phyloP scores from a whole-genome alignment of 2,113 vertebrate genomes.

The Sturnus vulgaris region DNA sequence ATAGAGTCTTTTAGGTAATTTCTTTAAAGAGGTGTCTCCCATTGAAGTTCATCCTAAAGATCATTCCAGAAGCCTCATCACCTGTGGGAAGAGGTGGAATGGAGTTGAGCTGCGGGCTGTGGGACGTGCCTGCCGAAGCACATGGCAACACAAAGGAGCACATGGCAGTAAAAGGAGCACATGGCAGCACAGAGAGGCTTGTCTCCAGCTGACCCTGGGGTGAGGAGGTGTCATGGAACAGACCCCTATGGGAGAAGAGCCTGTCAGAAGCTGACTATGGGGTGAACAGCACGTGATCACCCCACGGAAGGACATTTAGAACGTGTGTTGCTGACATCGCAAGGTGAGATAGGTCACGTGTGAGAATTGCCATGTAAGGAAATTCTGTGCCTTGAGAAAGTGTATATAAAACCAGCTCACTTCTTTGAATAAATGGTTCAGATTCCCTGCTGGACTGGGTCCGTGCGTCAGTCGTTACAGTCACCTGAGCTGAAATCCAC shows the following conservation, averaged over 20 bases:
- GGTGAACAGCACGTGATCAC: rapidly evolving
- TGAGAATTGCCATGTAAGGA: background rate
- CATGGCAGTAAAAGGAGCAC: background rate
- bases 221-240: too few relatives aligned
- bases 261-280: too few relatives aligned
- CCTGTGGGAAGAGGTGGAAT: background rate
- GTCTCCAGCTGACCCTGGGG: background rate
- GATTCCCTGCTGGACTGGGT: too few relatives aligned
- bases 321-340: background rate
- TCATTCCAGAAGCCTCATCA: background rate
- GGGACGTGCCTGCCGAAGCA: background rate
- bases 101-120: background rate
- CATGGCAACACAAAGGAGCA: background rate
- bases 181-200: background rate
- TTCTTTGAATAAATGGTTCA: background rate
- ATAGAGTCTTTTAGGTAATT: background rate
- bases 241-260: background rate
- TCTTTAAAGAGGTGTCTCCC: background rate
- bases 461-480: rapidly evolving
- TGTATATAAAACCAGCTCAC: background rate
- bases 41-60: background rate
- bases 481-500: background rate
- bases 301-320: background rate
- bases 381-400: too few relatives aligned
- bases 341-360: background rate